Evolutionary conservation across 2,888 invertebrate species (phyloP).

Genomic region (Rapana venosa): DNA sequence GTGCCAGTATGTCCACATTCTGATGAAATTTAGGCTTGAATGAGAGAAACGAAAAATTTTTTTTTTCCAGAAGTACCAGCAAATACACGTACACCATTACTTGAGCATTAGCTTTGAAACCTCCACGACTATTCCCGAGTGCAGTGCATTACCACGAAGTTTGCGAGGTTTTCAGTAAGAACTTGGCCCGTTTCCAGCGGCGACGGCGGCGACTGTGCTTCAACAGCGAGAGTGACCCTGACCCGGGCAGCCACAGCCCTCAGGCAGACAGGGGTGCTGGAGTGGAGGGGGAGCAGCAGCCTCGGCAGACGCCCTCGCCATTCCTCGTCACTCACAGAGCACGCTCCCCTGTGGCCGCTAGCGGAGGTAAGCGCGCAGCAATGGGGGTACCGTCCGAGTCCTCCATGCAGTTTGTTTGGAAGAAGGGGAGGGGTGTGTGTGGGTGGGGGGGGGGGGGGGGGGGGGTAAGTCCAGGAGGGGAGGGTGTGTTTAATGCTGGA

Average conservation of each 20-base stretch:
- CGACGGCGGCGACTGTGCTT: neutral
- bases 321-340: neutral
- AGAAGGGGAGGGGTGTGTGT: too few species aligned
- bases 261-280: neutral
- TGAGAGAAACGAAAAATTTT: too few species aligned
- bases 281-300: neutral
- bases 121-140: too few species aligned
- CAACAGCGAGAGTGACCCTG: constrained; percentile 24
- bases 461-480: too few species aligned
- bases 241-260: constrained; percentile 2
- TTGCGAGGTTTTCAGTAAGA: constrained; percentile 30
- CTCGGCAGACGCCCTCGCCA: neutral
- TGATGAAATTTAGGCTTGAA: too few species aligned
- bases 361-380: neutral
- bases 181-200: constrained; percentile 19
- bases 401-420: too few species aligned
- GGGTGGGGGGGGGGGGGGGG: too few species aligned
- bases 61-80: too few species aligned
- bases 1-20: too few species aligned
- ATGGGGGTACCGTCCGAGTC: neutral
- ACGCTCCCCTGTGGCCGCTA: neutral
- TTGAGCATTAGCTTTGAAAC: too few species aligned
- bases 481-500: too few species aligned
- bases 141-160: neutral
- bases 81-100: too few species aligned